Conservation (phyloP, 2,888 invertebrate genomes). For the Acanthoscelides obtectus region DNA sequence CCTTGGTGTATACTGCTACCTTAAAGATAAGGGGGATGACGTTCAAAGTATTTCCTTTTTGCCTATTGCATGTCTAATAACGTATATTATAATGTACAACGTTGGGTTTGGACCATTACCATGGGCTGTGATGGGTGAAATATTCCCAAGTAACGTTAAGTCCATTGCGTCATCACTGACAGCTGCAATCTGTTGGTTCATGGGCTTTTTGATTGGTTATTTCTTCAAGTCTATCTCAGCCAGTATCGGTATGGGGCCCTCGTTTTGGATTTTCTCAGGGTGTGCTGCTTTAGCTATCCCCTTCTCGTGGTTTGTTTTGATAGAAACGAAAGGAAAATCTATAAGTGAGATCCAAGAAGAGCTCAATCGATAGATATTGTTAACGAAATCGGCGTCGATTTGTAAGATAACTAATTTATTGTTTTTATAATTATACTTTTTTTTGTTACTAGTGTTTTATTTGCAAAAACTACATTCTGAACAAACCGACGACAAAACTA, state of each 20-base stretch:
- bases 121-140: slow-evolving; percentile 78
- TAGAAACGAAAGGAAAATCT: slow-evolving; percentile 32
- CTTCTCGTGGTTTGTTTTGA: slow-evolving; percentile 25
- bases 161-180: slow-evolving; percentile 62
- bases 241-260: slow-evolving; percentile 24
- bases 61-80: slow-evolving; percentile 63
- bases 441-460: too few relatives aligned
- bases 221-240: slow-evolving; percentile 26
- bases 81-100: slow-evolving; percentile 70
- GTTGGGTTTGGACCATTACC: slow-evolving; percentile 68
- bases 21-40: slow-evolving; percentile 2
- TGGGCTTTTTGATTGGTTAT: slow-evolving; percentile 27
- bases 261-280: slow-evolving; percentile 28
- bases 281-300: slow-evolving; percentile 22
- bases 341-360: slow-evolving; percentile 24
- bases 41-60: slow-evolving; percentile 55
- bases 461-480: too few relatives aligned
- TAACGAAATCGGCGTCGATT: too few relatives aligned
- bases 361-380: slow-evolving; percentile 3
- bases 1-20: slow-evolving; percentile 47
- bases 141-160: slow-evolving; percentile 63
- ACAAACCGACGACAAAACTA: too few relatives aligned
- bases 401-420: neutral
- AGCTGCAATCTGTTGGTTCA: slow-evolving; percentile 20
- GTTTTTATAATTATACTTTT: neutral